A percentile compares a stretch with the other conserved stretches of the same genome.
Conservation (phyloP, 2,888 invertebrate species). For the Abrostola triplasia region DNA sequence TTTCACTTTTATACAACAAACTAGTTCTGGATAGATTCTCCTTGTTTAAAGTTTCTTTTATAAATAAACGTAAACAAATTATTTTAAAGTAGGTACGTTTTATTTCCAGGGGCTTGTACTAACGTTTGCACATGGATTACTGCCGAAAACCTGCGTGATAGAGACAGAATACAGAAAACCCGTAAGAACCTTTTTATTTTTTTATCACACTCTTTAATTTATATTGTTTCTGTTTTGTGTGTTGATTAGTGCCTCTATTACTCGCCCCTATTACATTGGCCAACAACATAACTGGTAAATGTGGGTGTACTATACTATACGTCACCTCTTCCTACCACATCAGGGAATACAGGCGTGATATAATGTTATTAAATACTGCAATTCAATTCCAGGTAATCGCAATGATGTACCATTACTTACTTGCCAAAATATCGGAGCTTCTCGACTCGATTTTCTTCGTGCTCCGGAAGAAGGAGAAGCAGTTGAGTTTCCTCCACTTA, state of each 20-base stretch:
- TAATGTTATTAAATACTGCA: background rate
- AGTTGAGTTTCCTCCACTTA: constrained; percentile 94
- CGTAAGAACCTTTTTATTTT: constrained; percentile 36
- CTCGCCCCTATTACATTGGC: background rate
- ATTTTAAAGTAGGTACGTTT: background rate
- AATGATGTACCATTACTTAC: constrained; percentile 83
- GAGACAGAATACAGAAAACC: constrained; percentile 44
- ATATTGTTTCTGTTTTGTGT: background rate
- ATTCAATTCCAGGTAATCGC: constrained; percentile 47
- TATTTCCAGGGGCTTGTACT: background rate
- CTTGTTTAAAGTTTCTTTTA: background rate
- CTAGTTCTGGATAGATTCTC: no score
- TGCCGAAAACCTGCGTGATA: constrained; percentile 52
- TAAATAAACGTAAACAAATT: background rate
- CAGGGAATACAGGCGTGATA: no score
- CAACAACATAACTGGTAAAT: background rate
- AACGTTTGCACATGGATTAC: constrained; percentile 26
- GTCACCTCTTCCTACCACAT: no score
- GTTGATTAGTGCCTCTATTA: background rate
- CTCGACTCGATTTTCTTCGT: constrained; percentile 95
- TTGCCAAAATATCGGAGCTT: constrained; percentile 91
- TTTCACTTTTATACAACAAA: no score
- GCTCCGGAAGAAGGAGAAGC: constrained; percentile 91
- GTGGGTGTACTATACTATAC: no score
- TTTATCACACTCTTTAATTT: no score